A percentile compares a stretch with the other conserved stretches of the same genome.
Evolutionary conservation across 2,797 vertebrate species (phyloP).

Genomic region (Urophycis tenuis): DNA sequence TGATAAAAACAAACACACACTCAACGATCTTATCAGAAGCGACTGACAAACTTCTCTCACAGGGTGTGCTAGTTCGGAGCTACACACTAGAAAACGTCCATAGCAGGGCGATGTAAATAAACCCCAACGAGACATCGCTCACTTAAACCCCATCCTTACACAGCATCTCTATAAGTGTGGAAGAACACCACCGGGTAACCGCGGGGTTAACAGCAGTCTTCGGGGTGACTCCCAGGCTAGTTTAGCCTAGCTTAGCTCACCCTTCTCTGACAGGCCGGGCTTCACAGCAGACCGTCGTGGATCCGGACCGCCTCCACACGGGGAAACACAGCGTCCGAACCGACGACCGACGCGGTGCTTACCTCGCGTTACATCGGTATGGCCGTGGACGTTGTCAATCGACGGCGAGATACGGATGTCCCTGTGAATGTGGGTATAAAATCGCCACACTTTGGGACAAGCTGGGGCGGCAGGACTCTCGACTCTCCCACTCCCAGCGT

Average conservation of each 20-base stretch:
- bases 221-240: conserved; percentile 39
- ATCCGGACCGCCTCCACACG: conserved; percentile 50
- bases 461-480: conserved; percentile 59
- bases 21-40: neutral
- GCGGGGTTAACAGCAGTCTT: neutral
- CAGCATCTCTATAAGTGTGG: neutral
- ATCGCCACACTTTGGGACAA: conserved; percentile 72
- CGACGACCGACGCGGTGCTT: conserved; percentile 21
- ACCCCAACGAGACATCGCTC: neutral
- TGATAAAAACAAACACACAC: neutral
- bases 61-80: neutral
- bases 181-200: neutral
- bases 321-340: conserved; percentile 18
- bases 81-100: neutral
- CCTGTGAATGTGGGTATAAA: conserved; percentile 38
- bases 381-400: conserved; percentile 48
- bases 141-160: neutral
- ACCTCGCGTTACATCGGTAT: conserved; percentile 3
- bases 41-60: neutral
- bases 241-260: conserved; percentile 69
- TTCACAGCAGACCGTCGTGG: conserved; percentile 42
- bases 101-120: neutral
- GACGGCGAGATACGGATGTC: conserved; percentile 11
- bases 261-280: conserved; percentile 68
- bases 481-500: conserved; percentile 64